These are phyloP conservation scores for Furcula furcula DNA, from an alignment of 2,888 invertebrate species.

Conservation along the genomic window DNA sequence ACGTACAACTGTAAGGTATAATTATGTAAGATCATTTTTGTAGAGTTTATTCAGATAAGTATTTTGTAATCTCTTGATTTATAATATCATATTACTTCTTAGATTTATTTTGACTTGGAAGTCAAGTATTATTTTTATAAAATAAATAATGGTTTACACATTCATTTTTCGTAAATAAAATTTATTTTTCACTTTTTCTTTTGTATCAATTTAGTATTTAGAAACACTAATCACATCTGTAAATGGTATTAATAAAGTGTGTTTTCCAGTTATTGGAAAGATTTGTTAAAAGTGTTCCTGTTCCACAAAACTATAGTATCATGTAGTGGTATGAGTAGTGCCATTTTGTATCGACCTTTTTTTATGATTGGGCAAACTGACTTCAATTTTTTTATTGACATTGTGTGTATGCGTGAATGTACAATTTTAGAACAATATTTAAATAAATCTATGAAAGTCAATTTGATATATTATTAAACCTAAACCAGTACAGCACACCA, in stretches of 20 bases:
- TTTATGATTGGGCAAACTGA: slow-evolving; percentile 46
- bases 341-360: slow-evolving; percentile 46
- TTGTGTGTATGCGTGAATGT: slow-evolving; percentile 80
- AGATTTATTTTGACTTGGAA: slow-evolving; percentile 64
- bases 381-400: slow-evolving; percentile 49
- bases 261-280: neutral
- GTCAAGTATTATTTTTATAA: slow-evolving; percentile 77
- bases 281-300: neutral
- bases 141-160: slow-evolving; percentile 58
- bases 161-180: slow-evolving; percentile 52
- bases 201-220: slow-evolving; percentile 14
- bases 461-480: slow-evolving; percentile 2
- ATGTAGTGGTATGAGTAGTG: slow-evolving; percentile 42
- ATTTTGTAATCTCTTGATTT: slow-evolving; percentile 78
- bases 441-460: slow-evolving; percentile 49
- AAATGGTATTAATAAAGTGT: slow-evolving; percentile 7
- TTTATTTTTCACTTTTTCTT: slow-evolving; percentile 45
- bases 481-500: no score
- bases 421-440: slow-evolving; percentile 75
- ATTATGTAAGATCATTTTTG: slow-evolving; percentile 74
- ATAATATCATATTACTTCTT: slow-evolving; percentile 62
- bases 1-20: slow-evolving; percentile 76
- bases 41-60: slow-evolving; percentile 73
- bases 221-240: slow-evolving; percentile 16
- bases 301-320: slow-evolving; percentile 20